Conservation (phyloP, 1,140 invertebrate genomes). For the Lasioglossum baleicum region DNA sequence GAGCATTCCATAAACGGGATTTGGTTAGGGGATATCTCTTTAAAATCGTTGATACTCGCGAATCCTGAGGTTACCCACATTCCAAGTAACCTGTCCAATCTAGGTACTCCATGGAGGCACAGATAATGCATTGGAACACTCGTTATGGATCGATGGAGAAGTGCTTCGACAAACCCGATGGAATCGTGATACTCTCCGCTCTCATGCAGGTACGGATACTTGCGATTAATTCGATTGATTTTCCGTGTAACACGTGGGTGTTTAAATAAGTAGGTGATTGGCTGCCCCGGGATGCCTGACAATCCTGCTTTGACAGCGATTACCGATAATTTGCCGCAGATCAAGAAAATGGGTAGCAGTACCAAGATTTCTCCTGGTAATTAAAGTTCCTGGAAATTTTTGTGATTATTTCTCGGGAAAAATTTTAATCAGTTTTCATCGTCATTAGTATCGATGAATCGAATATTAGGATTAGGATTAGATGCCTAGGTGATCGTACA, state of each 20-base stretch:
- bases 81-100: background rate
- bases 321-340: slow-evolving; percentile 68
- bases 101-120: slow-evolving; percentile 87
- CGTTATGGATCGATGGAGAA: slow-evolving; percentile 86
- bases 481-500: too few species aligned
- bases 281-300: slow-evolving; percentile 70
- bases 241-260: background rate
- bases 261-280: slow-evolving; percentile 58
- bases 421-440: slow-evolving; percentile 18
- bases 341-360: slow-evolving; percentile 67
- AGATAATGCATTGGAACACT: slow-evolving; percentile 89
- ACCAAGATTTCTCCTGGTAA: slow-evolving; percentile 66
- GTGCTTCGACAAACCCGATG: slow-evolving; percentile 86
- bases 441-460: too few species aligned
- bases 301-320: slow-evolving; percentile 74
- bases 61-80: too few species aligned
- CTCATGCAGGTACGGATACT: slow-evolving; percentile 59
- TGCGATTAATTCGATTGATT: background rate
- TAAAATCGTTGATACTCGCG: too few species aligned
- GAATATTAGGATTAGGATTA: too few species aligned
- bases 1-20: slow-evolving; percentile 84
- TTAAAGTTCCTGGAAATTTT: too few species aligned
- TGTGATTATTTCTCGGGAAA: too few species aligned
- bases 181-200: slow-evolving; percentile 81
- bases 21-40: slow-evolving; percentile 43